Conservation (phyloP, 2,888 invertebrate genomes). For the Cantharis lateralis region DNA sequence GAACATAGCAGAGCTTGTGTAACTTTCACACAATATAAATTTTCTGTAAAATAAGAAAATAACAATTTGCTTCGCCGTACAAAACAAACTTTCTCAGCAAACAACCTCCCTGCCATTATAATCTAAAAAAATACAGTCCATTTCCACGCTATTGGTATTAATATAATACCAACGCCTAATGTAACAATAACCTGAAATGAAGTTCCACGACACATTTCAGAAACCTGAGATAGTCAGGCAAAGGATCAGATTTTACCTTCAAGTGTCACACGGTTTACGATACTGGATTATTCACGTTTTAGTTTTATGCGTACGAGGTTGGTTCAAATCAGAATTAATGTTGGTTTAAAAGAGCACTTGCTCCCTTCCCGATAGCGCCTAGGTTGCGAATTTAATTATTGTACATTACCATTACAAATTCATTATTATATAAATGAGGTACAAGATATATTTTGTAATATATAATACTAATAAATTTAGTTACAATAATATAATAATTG, state of each 20-base stretch:
- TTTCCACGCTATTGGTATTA: constrained; percentile 20
- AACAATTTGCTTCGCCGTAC: neutral
- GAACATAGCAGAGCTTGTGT: neutral
- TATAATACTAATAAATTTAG: too few species aligned
- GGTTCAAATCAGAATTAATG: neutral
- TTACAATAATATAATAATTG: neutral
- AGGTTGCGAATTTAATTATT: too few species aligned
- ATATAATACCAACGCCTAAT: constrained; percentile 9
- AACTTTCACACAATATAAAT: constrained; percentile 12
- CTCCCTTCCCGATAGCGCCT: too few species aligned
- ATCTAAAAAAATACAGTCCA: constrained; percentile 13
- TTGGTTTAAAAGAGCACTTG: too few species aligned
- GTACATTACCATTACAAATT: too few species aligned
- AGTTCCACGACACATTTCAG: constrained; percentile 9
- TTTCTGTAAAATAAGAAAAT: neutral
- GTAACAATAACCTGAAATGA: constrained; percentile 13
- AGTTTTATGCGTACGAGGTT: neutral
- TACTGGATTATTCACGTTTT: neutral
- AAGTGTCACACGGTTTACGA: constrained; percentile 8
- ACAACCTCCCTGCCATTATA: constrained; percentile 9
- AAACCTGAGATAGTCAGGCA: constrained; percentile 15
- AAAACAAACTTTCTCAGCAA: constrained; percentile 8
- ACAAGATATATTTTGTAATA: too few species aligned
- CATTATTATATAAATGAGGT: too few species aligned
- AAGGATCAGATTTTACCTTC: constrained; percentile 8